Conservation (phyloP, 2,113 vertebrate genomes). For the Catharus minimus region DNA sequence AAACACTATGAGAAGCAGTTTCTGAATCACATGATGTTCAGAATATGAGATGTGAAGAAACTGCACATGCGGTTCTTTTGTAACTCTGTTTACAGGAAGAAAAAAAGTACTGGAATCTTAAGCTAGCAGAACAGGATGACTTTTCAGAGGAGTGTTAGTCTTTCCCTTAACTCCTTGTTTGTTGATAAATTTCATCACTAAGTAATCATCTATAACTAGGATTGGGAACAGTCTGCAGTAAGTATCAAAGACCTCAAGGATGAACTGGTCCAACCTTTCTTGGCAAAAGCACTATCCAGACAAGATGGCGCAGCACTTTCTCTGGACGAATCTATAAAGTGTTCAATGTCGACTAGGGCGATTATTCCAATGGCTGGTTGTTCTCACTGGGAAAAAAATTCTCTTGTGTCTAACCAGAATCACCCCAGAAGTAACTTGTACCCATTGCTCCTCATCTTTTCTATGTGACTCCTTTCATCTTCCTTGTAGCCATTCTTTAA, state of each 20-base stretch:
- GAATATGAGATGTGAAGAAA: not conserved
- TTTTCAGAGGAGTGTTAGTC: not conserved
- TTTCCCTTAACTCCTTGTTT: not conserved
- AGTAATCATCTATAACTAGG: not conserved
- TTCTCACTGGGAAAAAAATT: not conserved
- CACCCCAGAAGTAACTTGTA: not conserved
- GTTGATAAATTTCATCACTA: not conserved
- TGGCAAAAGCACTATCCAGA: not conserved
- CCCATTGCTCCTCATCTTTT: not conserved
- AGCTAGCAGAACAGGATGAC: not conserved
- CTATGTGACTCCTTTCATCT: not conserved
- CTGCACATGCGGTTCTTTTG: not conserved
- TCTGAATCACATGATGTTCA: not conserved
- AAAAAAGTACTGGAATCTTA: not conserved
- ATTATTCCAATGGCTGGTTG: not conserved
- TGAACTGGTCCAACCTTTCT: not conserved
- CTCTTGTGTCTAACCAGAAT: rapidly evolving
- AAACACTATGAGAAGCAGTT: not conserved
- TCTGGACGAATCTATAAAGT: not conserved
- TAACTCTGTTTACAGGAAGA: not conserved
- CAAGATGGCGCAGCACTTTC: not conserved
- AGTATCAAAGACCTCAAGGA: not conserved
- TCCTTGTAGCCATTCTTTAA: not conserved
- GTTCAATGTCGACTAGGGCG: rapidly evolving
- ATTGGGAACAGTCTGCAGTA: not conserved